Conservation (phyloP, 2,113 vertebrate species). For the Pseudolaguvia tuberculata region DNA sequence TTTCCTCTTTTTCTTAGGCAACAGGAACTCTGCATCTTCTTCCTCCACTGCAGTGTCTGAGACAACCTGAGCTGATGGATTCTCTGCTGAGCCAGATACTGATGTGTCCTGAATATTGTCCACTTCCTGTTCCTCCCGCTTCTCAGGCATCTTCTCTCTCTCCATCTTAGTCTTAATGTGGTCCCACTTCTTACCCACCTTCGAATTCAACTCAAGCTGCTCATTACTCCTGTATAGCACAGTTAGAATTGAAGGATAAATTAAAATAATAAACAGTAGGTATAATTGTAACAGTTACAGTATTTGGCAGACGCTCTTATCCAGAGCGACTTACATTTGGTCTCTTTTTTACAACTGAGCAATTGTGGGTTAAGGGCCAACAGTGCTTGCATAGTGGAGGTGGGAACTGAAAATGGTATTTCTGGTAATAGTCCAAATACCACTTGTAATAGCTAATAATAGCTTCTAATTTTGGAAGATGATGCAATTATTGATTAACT, state of each 20-base stretch:
- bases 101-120: background rate
- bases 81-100: conserved; percentile 27
- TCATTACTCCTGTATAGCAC: conserved; percentile 23
- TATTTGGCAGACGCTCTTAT: too few species aligned
- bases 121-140: conserved; percentile 17
- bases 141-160: conserved; percentile 54
- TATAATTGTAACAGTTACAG: too few species aligned
- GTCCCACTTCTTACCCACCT: conserved; percentile 50
- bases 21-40: conserved; percentile 54
- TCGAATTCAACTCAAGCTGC: conserved; percentile 4
- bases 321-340: too few species aligned
- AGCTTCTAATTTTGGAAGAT: too few species aligned
- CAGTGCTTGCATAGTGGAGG: too few species aligned
- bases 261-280: background rate
- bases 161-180: conserved; percentile 51
- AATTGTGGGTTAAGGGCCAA: too few species aligned
- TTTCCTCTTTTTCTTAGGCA: conserved; percentile 61
- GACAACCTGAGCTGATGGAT: background rate
- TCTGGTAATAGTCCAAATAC: too few species aligned
- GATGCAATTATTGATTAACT: background rate
- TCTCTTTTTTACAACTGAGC: too few species aligned
- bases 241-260: background rate
- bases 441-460: too few species aligned
- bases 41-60: conserved; percentile 23
- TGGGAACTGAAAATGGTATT: too few species aligned